These are phyloP conservation scores for Hippopotamus amphibius DNA, from an alignment of 2,113 vertebrate genomes.

Conservation along the genomic window DNA sequence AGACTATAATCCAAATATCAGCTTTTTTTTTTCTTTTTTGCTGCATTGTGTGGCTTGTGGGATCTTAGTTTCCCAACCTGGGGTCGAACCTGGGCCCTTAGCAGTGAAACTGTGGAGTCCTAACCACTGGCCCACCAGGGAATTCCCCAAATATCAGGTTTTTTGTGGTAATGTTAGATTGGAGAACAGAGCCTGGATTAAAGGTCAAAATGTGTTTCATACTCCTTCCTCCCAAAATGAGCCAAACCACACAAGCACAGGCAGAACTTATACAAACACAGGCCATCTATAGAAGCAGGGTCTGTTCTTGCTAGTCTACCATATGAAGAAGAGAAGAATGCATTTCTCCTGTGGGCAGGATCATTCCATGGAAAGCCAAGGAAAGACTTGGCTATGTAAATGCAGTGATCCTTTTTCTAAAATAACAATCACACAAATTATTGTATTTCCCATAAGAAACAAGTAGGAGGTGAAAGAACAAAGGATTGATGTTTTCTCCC, in stretches of 20 bases:
- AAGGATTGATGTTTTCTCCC: not conserved
- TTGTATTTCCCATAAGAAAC: not conserved
- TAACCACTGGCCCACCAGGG: not conserved
- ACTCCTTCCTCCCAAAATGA: not conserved
- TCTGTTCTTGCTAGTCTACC: not conserved
- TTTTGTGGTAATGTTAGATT: not conserved
- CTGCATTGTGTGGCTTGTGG: not conserved
- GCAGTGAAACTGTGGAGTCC: not conserved
- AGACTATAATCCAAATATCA: not conserved
- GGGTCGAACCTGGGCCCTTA: not conserved
- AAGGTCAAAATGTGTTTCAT: not conserved
- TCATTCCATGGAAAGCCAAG: not conserved
- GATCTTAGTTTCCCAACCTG: not conserved
- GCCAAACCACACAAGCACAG: not conserved
- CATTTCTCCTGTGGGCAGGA: not conserved
- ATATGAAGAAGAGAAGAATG: not conserved
- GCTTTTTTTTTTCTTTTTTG: not conserved
- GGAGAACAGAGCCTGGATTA: not conserved
- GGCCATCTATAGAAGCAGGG: not conserved
- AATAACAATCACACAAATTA: not conserved
- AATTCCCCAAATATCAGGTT: not conserved
- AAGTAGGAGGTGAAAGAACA: not conserved
- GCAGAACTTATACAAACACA: not conserved
- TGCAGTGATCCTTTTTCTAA: not conserved
- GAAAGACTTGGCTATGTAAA: not conserved